These are phyloP conservation scores for Abrostola triplasia DNA, from an alignment of 2,888 invertebrate species.

Conservation along the genomic window DNA sequence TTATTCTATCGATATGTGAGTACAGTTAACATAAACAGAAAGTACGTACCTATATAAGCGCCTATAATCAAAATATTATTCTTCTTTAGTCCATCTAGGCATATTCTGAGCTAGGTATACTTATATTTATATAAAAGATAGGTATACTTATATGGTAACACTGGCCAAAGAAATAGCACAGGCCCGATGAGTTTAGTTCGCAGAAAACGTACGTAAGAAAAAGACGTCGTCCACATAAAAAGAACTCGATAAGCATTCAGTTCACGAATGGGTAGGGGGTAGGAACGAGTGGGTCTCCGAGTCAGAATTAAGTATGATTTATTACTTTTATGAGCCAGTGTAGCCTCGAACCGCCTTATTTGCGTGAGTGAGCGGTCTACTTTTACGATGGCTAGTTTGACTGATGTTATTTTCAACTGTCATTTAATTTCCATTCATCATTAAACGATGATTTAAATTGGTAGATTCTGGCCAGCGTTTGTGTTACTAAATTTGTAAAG, in stretches of 20 bases:
- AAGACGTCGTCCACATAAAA: constrained; percentile 53
- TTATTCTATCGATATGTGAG: too few species aligned
- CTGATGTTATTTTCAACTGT: constrained; percentile 40
- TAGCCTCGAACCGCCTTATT: constrained; percentile 70
- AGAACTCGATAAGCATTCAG: constrained; percentile 75
- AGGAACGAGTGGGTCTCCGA: constrained; percentile 68
- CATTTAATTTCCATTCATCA: constrained; percentile 30
- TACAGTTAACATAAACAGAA: too few species aligned
- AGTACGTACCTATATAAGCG: too few species aligned
- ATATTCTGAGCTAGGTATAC: not conserved
- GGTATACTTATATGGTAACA: not conserved
- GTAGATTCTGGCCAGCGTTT: not conserved
- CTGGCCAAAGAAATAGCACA: not conserved
- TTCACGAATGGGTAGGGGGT: constrained; percentile 75
- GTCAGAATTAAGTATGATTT: constrained; percentile 84
- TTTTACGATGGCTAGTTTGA: constrained; percentile 54
- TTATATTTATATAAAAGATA: not conserved
- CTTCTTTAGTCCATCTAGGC: too few species aligned
- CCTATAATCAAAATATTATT: too few species aligned
- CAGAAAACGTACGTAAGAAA: constrained; percentile 29
- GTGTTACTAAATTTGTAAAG: too few species aligned
- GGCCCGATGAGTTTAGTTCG: constrained; percentile 17
- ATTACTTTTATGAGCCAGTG: constrained; percentile 79
- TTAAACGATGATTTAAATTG: constrained; percentile 29
- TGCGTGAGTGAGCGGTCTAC: constrained; percentile 64